Base-by-base conservation (phyloP, 2,888 invertebrate genomes). In the Gortyna flavago region DNA sequence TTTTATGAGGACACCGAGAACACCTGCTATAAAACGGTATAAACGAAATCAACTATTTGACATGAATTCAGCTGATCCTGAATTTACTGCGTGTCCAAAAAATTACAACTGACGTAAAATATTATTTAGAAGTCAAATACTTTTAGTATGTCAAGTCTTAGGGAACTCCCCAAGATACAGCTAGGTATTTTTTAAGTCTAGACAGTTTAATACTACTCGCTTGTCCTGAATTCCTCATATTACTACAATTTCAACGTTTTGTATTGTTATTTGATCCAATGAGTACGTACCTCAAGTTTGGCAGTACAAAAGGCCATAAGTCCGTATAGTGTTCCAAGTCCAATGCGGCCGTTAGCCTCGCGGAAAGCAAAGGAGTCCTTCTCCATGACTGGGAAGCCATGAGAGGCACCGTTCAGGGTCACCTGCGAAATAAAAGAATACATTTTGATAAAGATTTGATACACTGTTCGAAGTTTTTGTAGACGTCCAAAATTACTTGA, bases 331-430 rank as follows among this genome's bases (percentile, higher is more conserved):
- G 98, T 97, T 32, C 96, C 96, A 35, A 98, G 88, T 5, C 97
- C 95, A 61, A 98, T 90, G n/a, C 97, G 93, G 83, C 96, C 96
- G 75, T 97, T 95, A 88, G 97, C 95, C 48, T 96, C 92, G 69
- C 97, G 97, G 97, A 97, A 98, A 0, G 97, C 98, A 84, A 97
- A 97, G 0, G 98, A 90, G 54, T 97, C 97, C 73, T 97, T 96
- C 13, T 96, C 97, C 66, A 96, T 95, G 0, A 97, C 95, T 1
- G 99, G 99, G 92, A 97, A 97, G 68, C 99, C 98, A 62, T 97
- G 97, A 16, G 97, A 95, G 67, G 97, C 97, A 73, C 97, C 97
- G 91, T 98, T 98, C 1, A 98, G 90, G 41, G 97, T 94, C 0
- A 97, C 95, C 97, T 97, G 92, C 0, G 18, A 25, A 13, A 57